These are phyloP conservation scores for Yasuhikotakia modesta DNA, from an alignment of 2,797 vertebrate species.

Conservation along the genomic window DNA sequence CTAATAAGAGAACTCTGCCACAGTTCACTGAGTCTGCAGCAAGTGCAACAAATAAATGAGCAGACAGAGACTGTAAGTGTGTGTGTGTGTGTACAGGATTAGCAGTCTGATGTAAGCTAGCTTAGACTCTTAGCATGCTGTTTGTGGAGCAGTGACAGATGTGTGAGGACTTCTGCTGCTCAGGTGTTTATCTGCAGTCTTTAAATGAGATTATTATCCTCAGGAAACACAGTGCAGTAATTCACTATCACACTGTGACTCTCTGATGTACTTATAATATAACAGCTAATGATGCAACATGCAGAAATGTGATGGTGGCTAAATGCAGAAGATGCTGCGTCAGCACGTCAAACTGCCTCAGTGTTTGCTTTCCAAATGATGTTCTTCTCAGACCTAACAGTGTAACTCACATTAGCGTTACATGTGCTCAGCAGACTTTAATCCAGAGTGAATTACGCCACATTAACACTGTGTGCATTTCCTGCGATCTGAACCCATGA, in stretches of 20 bases:
- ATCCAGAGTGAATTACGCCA: too few species aligned
- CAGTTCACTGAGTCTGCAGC: slow-evolving; percentile 39
- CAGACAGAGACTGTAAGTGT: slow-evolving; percentile 20
- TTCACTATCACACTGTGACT: slow-evolving; percentile 5
- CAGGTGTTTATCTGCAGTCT: slow-evolving; percentile 73
- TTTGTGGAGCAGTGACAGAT: slow-evolving; percentile 70
- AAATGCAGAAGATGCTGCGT: slow-evolving; percentile 1
- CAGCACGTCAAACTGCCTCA: not conserved
- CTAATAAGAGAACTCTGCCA: slow-evolving; percentile 35
- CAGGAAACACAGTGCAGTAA: slow-evolving; percentile 14
- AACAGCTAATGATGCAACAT: slow-evolving; percentile 34
- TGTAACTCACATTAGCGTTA: too few species aligned
- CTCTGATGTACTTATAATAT: slow-evolving; percentile 17
- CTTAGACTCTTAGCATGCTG: slow-evolving; percentile 73
- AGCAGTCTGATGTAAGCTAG: slow-evolving; percentile 65
- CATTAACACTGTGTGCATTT: too few species aligned
- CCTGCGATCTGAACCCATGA: too few species aligned
- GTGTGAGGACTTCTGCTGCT: slow-evolving; percentile 69
- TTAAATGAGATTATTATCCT: slow-evolving; percentile 62
- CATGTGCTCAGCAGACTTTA: too few species aligned
- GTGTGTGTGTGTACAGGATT: slow-evolving; percentile 60
- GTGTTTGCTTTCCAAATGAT: not conserved
- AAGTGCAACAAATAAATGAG: slow-evolving; percentile 43
- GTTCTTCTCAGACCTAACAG: too few species aligned
- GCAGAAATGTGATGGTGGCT: slow-evolving; percentile 8